A percentile compares a stretch with the other conserved stretches of the same genome.
phyloP scores from a whole-genome alignment of 2,888 invertebrate species.

The Deroplatys truncata region DNA sequence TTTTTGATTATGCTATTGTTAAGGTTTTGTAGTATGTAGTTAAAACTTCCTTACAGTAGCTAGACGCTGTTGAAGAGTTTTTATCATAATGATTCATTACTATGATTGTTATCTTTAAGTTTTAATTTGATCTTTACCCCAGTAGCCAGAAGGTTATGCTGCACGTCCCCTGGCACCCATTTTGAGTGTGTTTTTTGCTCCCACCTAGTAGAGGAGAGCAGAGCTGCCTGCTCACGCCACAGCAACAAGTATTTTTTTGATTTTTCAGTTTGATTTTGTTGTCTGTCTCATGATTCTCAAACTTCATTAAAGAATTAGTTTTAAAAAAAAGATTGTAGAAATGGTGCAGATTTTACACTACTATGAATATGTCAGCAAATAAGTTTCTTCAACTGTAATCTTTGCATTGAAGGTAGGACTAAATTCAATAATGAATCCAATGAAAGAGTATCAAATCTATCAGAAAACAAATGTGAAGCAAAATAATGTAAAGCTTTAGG shows the following conservation, averaged over 20 bases:
- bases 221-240: not conserved
- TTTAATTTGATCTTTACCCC: not conserved
- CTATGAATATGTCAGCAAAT: too few species aligned
- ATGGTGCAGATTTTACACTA: not conserved
- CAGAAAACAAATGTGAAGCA: too few species aligned
- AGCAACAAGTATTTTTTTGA: not conserved
- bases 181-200: constrained; percentile 5
- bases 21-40: constrained; percentile 18
- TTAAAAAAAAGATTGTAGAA: not conserved
- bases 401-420: too few species aligned
- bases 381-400: too few species aligned
- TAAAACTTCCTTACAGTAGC: constrained; percentile 9
- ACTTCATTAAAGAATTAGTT: not conserved
- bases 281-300: not conserved
- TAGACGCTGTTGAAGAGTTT: constrained; percentile 9
- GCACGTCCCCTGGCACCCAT: constrained; percentile 25
- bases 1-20: constrained; percentile 2
- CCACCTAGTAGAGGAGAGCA: not conserved
- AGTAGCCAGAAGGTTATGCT: constrained; percentile 19
- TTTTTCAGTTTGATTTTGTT: not conserved
- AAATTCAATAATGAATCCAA: too few species aligned
- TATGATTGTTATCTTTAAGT: not conserved
- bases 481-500: too few species aligned
- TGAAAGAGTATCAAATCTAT: too few species aligned
- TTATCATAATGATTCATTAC: not conserved